Conservation (phyloP, 2,888 invertebrate species). For the Athripsodes cinereus region DNA sequence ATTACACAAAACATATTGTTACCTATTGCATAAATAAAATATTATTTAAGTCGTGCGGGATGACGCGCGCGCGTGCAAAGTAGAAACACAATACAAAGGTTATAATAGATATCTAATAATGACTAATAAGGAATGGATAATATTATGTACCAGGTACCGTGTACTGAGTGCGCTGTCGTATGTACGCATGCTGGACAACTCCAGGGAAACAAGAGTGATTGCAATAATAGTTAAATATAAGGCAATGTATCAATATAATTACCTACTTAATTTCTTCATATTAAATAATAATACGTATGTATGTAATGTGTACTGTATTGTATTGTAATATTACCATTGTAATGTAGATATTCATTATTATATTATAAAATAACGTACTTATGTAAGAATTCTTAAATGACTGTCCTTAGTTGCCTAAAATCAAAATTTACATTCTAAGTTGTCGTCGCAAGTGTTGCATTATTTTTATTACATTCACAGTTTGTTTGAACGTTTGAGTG, state of each 20-base stretch:
- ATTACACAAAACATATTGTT: not conserved
- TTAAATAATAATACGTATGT: constrained; percentile 13
- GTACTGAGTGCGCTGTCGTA: no score
- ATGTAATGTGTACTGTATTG: constrained; percentile 2
- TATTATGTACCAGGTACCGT: not conserved
- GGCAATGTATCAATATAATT: not conserved
- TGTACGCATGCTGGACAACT: no score
- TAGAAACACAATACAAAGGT: not conserved
- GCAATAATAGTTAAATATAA: constrained; percentile 25
- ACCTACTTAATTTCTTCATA: not conserved
- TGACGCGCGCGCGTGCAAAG: no score
- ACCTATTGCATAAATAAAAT: no score
- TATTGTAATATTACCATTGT: not conserved
- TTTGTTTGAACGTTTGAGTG: not conserved
- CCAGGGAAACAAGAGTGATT: constrained; percentile 21
- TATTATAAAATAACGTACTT: not conserved
- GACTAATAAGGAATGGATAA: not conserved
- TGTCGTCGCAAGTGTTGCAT: no score
- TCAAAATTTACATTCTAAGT: not conserved
- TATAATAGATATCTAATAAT: not conserved
- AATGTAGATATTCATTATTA: no score
- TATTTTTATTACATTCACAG: not conserved
- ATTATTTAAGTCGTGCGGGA: no score
- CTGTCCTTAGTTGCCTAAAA: constrained; percentile 2
- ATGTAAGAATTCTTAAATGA: not conserved